Base-by-base conservation (phyloP, 2,113 vertebrate species). In the Bolborhynchus lineola region DNA sequence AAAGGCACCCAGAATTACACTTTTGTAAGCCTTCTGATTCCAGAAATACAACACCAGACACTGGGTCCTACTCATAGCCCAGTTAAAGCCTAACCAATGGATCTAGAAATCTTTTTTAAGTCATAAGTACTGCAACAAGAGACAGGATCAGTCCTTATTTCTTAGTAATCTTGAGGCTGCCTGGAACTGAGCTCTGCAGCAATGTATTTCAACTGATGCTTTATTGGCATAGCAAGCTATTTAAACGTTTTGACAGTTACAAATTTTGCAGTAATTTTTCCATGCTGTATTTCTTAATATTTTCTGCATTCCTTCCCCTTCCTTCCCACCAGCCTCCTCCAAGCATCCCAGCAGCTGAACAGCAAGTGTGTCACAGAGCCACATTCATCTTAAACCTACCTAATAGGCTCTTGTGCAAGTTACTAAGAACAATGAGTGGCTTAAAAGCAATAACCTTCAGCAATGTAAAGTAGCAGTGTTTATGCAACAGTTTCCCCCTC, bases 241-340 rank as follows among this genome's bases (percentile, higher is more conserved):
- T 94, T 77, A 93, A 96, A 84, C 72, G 69, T 84, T 93, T 96
- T 84, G 90, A 93, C 83, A 92, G 77, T 82, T 92, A 78, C 1
- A 3, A 83, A 79, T 86, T 84, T 71, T 92, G 69, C 83, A 78
- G 67, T 82, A 82, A 37, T 89, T 92, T 93, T 82, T 72, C 76
- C 65, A 35, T 69, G 77, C 47, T 79, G 88, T 82, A 82, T 76
- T 72, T 96, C 81, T 52, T 88, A 64, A 49, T 88, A 46, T 68
- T 86, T 95, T 86, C 62, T 81, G 72, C 42, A 68, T 81, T 97
- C 52, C 28, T 72, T 93, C 50, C 59, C 71, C 14, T 90, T 80
- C 50, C 71, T 91, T 86, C 52, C 74, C 60, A 88, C 65, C 62
- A 68, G 52, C 63, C 44, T 90, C 74, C 86, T 90, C 52, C 5